Base-by-base conservation (phyloP, 2,113 vertebrate species). In the Carassius gibelio region DNA sequence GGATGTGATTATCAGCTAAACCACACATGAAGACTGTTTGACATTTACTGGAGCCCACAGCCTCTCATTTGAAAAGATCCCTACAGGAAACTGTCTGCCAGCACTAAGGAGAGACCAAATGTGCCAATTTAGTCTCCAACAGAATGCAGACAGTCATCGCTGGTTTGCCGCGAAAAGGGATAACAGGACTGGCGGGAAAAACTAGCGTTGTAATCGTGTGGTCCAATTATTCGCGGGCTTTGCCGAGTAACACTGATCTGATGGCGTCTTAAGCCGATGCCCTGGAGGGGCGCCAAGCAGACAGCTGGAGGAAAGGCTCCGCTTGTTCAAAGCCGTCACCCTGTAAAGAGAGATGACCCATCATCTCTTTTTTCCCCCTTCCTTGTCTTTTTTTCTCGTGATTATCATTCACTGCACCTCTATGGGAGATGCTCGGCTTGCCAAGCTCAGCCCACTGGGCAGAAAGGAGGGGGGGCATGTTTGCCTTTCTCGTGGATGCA, bases 261-360 rank as follows among this genome's bases (percentile, higher is more conserved):
- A 91, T 92, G 95, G 94, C 92, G 92, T 94, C 95, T 95, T 96
- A 97, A 97, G 95, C 95, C 95, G 84, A 89, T 90, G 92, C 94
- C 94, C 93, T 98, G 97, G 96, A 96, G 93, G 93, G 85, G 92
- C 93, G 97, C 97, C 98, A 98, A 95, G 92, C 93, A 96, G 97
- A 98, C 98, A 99, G 97, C 98, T 99, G 98, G 97, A 97, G 96
- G 90, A 95, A 82, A 96, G 94, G 95, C 96, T 96, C 94, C 94
- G 94, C 96, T 96, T 93, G 94, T 96, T 97, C 94, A 95, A 96
- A 97, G 96, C 96, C 97, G 96, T 96, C 96, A 95, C 93, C 95
- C 95, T 95, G 94, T 93, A 94, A 95, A 96, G 95, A 93, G 94
- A 94, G 93, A 94, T 90, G 88, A 82, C 88, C 89, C 85, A 89